Percentiles rank a stretch among this genome's conserved stretches.
Evolutionary conservation across 1,140 invertebrate species (phyloP).

Genomic region (Trichoplusia ni): DNA sequence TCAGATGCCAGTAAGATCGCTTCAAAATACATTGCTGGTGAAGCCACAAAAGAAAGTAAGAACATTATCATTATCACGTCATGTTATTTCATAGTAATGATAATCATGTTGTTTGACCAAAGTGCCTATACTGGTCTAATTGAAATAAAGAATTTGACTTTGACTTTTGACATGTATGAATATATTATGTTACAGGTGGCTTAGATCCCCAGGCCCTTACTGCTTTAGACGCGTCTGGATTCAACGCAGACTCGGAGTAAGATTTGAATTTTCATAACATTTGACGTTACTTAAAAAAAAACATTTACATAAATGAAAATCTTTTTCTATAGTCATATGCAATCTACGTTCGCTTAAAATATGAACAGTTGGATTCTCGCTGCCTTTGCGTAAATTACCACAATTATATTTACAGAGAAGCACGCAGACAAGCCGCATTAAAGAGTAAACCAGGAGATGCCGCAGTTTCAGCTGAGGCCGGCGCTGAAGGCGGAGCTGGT

Average conservation of each 20-base stretch:
- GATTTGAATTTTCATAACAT: not conserved
- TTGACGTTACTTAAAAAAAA: too few species aligned
- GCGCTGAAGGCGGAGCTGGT: not conserved
- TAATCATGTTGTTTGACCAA: too few species aligned
- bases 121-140: too few species aligned
- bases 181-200: constrained; percentile 43
- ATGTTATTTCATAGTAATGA: too few species aligned
- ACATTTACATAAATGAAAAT: too few species aligned
- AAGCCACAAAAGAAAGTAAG: constrained; percentile 59
- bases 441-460: too few species aligned
- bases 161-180: too few species aligned
- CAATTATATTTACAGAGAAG: not conserved
- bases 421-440: not conserved
- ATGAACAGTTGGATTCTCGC: too few species aligned
- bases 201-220: constrained; percentile 49
- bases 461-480: not conserved
- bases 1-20: constrained; percentile 48
- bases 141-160: too few species aligned
- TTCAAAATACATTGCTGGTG: constrained; percentile 49
- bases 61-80: not conserved
- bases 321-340: too few species aligned
- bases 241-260: not conserved
- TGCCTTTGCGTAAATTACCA: too few species aligned
- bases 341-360: too few species aligned
- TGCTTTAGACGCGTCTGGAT: constrained; percentile 25